Percentiles rank a stretch among this genome's conserved stretches.
phyloP scores from a whole-genome alignment of 2,888 invertebrate genomes.

The Eristalinus sepulchralis region DNA sequence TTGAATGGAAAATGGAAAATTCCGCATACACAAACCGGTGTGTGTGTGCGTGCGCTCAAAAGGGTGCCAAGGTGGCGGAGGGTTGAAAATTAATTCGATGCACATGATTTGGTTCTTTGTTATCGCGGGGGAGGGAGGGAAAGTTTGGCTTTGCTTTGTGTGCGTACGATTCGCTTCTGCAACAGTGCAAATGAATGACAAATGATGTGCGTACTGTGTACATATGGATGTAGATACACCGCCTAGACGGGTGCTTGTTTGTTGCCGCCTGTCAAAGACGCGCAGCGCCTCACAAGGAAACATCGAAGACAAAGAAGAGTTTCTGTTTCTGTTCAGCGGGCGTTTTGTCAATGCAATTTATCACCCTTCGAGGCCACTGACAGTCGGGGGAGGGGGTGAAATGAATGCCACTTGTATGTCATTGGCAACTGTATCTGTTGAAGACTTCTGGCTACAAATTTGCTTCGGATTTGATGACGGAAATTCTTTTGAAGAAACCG shows the following conservation, averaged over 20 bases:
- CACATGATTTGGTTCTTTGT: conserved; percentile 69
- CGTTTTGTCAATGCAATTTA: not conserved
- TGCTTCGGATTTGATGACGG: not conserved
- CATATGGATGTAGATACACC: too few relatives aligned
- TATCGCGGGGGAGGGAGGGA: not conserved
- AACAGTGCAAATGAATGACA: conserved; percentile 21
- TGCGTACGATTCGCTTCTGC: not conserved
- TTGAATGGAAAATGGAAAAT: conserved; percentile 69
- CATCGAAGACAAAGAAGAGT: not conserved
- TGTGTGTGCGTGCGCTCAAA: not conserved
- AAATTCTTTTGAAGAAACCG: too few relatives aligned
- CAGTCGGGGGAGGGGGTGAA: not conserved
- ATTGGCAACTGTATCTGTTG: not conserved
- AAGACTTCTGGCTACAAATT: not conserved
- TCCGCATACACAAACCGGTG: conserved; percentile 45
- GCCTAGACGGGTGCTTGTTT: conserved; percentile 10
- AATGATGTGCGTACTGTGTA: conserved; percentile 44
- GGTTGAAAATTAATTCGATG: conserved; percentile 47
- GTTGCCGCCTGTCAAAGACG: conserved; percentile 1
- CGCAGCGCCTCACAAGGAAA: not conserved
- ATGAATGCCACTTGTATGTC: not conserved
- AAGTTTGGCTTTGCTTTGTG: conserved; percentile 11
- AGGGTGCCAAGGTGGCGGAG: not conserved
- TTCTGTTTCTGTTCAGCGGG: not conserved
- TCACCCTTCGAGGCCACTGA: not conserved